These are phyloP conservation scores for Nematolebias whitei DNA, from an alignment of 2,113 vertebrate genomes.

Conservation along the genomic window DNA sequence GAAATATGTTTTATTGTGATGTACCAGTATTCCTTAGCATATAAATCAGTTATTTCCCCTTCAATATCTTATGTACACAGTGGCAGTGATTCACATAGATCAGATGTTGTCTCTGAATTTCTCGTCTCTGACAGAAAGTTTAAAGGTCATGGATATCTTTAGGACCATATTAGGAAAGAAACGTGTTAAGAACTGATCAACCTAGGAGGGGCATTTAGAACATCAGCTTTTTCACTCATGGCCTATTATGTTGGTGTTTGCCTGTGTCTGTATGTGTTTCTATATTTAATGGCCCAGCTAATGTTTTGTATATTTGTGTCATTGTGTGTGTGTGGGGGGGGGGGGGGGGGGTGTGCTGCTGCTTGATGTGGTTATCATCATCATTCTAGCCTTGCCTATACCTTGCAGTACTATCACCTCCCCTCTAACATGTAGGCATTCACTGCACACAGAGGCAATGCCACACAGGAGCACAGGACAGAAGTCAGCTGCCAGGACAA, in stretches of 20 bases:
- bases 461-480: conserved; percentile 30
- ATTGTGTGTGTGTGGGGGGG: conserved; percentile 11
- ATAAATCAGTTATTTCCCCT: background rate
- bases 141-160: conserved; percentile 20
- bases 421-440: conserved; percentile 77
- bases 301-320: conserved; percentile 11
- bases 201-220: conserved; percentile 27
- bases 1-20: background rate
- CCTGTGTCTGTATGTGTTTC: conserved; percentile 32
- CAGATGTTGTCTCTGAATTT: conserved; percentile 9
- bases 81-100: background rate
- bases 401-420: conserved; percentile 74
- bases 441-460: conserved; percentile 31
- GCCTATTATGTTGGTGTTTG: conserved; percentile 28
- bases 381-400: conserved; percentile 58
- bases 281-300: conserved; percentile 4
- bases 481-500: conserved; percentile 23
- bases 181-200: conserved; percentile 9
- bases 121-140: conserved; percentile 6
- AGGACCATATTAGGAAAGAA: background rate
- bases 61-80: background rate
- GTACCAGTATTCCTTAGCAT: background rate
- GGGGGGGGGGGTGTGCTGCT: conserved; percentile 17
- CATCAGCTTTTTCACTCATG: conserved; percentile 36
- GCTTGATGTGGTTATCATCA: conserved; percentile 46